Conservation (phyloP, 1,140 invertebrate species). For the Drosophila kikkawai region DNA sequence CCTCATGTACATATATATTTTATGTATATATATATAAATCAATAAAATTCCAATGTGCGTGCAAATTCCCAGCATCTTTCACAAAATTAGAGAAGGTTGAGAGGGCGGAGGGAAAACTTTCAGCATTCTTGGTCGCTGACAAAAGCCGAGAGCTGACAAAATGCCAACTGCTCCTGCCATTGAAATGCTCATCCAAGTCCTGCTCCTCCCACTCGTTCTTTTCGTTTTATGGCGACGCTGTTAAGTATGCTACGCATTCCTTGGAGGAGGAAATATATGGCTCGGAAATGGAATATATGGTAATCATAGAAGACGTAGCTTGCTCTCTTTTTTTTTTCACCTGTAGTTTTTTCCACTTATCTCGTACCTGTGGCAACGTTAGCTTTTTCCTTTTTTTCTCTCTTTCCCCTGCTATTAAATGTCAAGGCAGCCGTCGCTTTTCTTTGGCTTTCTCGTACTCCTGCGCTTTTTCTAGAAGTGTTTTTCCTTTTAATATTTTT, state of each 20-base stretch:
- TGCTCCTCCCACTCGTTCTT: background rate
- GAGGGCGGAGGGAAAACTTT: background rate
- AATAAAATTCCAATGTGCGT: conserved; percentile 77
- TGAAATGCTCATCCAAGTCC: conserved; percentile 26
- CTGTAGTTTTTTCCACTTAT: conserved; percentile 16
- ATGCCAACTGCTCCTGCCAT: conserved; percentile 32
- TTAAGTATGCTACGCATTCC: conserved; percentile 68
- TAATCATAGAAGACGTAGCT: conserved; percentile 17
- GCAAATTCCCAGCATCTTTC: conserved; percentile 36
- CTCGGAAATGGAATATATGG: conserved; percentile 34
- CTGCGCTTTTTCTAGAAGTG: conserved; percentile 6
- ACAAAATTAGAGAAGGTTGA: conserved; percentile 19
- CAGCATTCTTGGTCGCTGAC: conserved; percentile 56
- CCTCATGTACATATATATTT: background rate
- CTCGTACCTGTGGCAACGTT: conserved; percentile 37
- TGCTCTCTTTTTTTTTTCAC: background rate
- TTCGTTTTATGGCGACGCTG: conserved; percentile 44
- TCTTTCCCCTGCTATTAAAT: conserved; percentile 52
- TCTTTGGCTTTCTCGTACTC: conserved; percentile 9
- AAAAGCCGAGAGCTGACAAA: conserved; percentile 54
- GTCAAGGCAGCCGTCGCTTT: conserved; percentile 64
- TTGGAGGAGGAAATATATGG: conserved; percentile 24
- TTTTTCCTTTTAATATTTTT: conserved; percentile 6
- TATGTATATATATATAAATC: conserved; percentile 48
- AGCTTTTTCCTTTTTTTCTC: conserved; percentile 44